These are phyloP conservation scores for Protobothrops mucrosquamatus DNA, from an alignment of 2,113 vertebrate genomes.

Conservation along the genomic window DNA sequence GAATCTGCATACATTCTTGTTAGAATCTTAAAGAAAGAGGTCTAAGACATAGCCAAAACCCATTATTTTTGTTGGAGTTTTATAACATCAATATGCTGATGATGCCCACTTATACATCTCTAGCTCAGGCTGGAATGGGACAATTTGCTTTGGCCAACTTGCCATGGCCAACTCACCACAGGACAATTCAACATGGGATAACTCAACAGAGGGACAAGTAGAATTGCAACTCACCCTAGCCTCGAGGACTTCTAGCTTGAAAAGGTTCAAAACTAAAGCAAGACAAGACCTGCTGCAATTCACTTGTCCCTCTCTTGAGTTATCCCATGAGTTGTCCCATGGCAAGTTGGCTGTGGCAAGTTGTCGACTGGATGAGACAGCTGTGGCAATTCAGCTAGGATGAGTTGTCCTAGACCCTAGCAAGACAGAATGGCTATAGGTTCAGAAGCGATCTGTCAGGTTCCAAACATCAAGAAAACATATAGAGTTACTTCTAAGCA, in stretches of 20 bases:
- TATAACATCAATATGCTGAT: background rate
- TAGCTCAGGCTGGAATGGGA: background rate
- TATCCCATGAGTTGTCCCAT: background rate
- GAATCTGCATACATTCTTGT: background rate
- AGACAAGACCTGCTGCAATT: background rate
- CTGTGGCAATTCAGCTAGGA: background rate
- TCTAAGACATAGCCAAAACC: background rate
- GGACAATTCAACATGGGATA: background rate
- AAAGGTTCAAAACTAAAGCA: background rate
- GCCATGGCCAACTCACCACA: background rate
- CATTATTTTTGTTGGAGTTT: background rate
- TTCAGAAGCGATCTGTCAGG: background rate
- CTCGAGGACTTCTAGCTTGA: background rate
- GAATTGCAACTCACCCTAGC: background rate
- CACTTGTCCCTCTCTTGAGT: background rate
- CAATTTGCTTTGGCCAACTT: background rate
- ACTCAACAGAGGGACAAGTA: background rate
- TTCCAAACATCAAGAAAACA: too few relatives aligned
- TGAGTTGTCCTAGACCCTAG: background rate
- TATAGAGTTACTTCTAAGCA: too few relatives aligned
- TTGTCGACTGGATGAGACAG: too few relatives aligned
- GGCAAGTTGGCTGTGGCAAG: background rate
- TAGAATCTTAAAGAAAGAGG: background rate
- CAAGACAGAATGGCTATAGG: background rate
- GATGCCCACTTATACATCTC: background rate